These are phyloP conservation scores for Hydrotaea diabolus DNA, from an alignment of 2,888 invertebrate species.

Conservation along the genomic window DNA sequence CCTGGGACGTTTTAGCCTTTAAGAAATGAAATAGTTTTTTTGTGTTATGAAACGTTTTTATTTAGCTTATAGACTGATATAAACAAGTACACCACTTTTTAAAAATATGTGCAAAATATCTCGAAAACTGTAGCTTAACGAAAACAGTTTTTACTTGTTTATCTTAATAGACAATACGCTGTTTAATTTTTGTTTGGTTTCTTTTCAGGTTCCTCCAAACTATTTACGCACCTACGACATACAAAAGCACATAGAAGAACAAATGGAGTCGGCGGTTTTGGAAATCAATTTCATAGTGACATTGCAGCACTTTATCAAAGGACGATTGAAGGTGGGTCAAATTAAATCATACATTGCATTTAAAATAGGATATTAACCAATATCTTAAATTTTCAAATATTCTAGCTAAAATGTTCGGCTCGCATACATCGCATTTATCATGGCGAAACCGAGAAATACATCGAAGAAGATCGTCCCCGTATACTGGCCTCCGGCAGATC, in stretches of 20 bases:
- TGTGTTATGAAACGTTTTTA: no score
- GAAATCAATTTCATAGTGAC: slow-evolving; percentile 79
- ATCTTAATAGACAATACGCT: no score
- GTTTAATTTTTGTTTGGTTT: no score
- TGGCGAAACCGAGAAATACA: slow-evolving; percentile 78
- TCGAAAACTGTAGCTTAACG: no score
- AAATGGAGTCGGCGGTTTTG: slow-evolving; percentile 78
- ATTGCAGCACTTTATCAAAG: slow-evolving; percentile 78
- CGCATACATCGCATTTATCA: slow-evolving; percentile 79
- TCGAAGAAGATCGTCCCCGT: slow-evolving; percentile 80
- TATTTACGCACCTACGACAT: slow-evolving; percentile 76
- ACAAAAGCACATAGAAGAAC: slow-evolving; percentile 77
- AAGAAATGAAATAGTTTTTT: no score
- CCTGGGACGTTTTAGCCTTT: no score
- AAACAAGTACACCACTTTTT: no score
- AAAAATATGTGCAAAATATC: background rate
- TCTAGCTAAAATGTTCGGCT: slow-evolving; percentile 79
- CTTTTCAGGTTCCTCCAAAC: slow-evolving; percentile 75
- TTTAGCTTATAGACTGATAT: no score
- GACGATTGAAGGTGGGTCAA: slow-evolving; percentile 76
- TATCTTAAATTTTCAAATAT: background rate
- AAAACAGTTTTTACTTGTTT: no score
- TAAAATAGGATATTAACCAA: background rate
- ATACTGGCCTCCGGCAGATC: slow-evolving; percentile 80
- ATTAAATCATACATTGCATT: background rate